Evolutionary conservation across 2,888 invertebrate species (phyloP), one percentile per base, ranked within the genome.

Genomic region (Diogma glabrata): DNA sequence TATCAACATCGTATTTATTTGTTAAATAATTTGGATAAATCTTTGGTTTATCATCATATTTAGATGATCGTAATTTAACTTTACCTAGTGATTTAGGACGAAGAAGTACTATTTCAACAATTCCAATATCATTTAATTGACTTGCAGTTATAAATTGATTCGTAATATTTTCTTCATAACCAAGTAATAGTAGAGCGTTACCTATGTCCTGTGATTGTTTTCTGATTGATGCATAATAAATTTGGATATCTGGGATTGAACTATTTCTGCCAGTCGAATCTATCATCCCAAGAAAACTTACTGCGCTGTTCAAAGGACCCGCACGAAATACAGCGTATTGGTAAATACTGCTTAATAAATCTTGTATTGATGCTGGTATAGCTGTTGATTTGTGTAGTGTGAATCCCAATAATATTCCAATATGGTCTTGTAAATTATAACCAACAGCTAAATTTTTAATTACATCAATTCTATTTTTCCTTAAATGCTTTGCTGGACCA

Each of bases 341-440:
- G 51, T 67, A 66, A 2, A 60, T 50, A 1, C 51, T 53, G 38
- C 67, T 64, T 22, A 46, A 19, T 2, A 33, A 20, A 14, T 55
- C 53, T 8, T 10, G 8, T 38, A 17, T 19, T 56, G 53, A 8
- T 57, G 63, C 54, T 64, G 64, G 56, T 63, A 68, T 3, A 4
- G 36, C 36, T 3, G 16, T 14, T 36, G 36, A 36, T 4, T 23
- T 23, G 10, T 45, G 22, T 4, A 45, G 24, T 20, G 12, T 5
- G 6, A 9, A 22, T 12, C 10, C 12, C 14, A 10, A 19, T 19
- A 22, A 22, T 12, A 40, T 12, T 5, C 14, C 4, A 23, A 45
- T n/a, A 60, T 84, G 83, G 59, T 85, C 84, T 74, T 81, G 80
- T 5, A 85, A 66, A 60, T 82, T 81, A 54, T 78, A 72, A 3